Conservation (phyloP, 1,140 invertebrate genomes). For the Globodera ellingtonae region DNA sequence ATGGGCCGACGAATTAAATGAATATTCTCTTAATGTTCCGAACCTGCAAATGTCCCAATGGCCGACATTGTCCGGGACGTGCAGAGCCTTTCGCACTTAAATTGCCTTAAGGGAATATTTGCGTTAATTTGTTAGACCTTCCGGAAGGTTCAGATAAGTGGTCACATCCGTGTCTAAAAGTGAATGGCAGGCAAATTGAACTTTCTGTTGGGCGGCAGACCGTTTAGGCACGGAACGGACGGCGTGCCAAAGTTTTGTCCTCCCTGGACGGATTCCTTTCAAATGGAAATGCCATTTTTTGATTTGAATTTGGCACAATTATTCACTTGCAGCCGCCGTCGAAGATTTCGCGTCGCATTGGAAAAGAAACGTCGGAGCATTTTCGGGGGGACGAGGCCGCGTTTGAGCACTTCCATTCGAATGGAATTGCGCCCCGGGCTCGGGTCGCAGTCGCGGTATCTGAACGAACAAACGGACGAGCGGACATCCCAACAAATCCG, state of each 20-base stretch:
- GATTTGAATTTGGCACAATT: neutral
- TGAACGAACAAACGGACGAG: neutral
- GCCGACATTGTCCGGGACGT: constrained; percentile 60
- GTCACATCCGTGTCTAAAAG: constrained; percentile 55
- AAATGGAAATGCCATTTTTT: neutral
- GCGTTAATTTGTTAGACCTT: neutral
- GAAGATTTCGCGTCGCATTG: constrained; percentile 18
- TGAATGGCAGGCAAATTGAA: neutral
- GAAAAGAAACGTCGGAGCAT: constrained; percentile 32
- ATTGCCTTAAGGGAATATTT: neutral
- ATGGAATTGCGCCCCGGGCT: constrained; percentile 58
- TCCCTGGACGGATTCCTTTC: constrained; percentile 16
- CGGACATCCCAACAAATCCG: too few relatives aligned
- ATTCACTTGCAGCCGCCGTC: constrained; percentile 7
- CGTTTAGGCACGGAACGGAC: constrained; percentile 60
- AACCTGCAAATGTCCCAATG: constrained; percentile 64
- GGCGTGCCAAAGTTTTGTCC: constrained; percentile 13
- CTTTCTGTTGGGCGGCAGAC: neutral
- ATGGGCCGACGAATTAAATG: neutral
- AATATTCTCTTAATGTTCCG: neutral
- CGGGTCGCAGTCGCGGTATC: constrained; percentile 63
- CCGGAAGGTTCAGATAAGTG: constrained; percentile 59
- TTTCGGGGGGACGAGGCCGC: constrained; percentile 45
- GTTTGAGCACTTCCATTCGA: constrained; percentile 44
- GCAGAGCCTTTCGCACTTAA: constrained; percentile 58